phyloP scores from a whole-genome alignment of 2,888 invertebrate species.

The Epirrhoe alternata region DNA sequence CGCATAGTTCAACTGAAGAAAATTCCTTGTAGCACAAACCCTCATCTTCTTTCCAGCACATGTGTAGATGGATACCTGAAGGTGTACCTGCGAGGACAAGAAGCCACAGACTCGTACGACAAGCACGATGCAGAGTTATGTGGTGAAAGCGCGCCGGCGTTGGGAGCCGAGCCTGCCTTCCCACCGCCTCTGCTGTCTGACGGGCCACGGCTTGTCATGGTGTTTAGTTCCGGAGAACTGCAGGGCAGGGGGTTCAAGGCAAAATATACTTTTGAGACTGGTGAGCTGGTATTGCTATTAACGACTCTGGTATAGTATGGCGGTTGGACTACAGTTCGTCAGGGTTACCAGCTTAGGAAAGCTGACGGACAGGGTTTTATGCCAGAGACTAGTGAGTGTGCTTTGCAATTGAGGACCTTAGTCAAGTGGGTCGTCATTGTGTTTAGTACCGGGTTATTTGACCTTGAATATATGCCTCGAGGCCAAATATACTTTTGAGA shows the following conservation, averaged over 20 bases:
- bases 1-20: no score
- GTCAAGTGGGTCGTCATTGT: conserved; percentile 97
- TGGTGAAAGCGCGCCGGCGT: conserved; percentile 85
- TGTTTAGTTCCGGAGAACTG: conserved; percentile 96
- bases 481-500: conserved; percentile 93
- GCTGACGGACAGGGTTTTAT: no score
- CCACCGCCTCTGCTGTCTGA: conserved; percentile 94
- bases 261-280: conserved; percentile 93
- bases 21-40: neutral
- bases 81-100: conserved; percentile 96
- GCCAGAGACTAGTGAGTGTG: no score
- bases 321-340: no score
- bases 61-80: conserved; percentile 96
- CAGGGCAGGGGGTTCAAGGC: conserved; percentile 97
- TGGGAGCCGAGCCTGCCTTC: conserved; percentile 73
- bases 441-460: conserved; percentile 94
- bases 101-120: conserved; percentile 96
- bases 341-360: no score
- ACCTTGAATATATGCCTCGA: no score
- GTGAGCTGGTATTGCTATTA: conserved; percentile 74
- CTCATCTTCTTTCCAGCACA: conserved; percentile 65
- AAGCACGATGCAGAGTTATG: conserved; percentile 97
- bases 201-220: conserved; percentile 96
- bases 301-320: no score
- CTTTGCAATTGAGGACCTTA: no score